Evolutionary conservation across 2,797 vertebrate genomes (phyloP), one percentile per base, ranked within the genome.

Genomic region (Acanthurus leucopareius): DNA sequence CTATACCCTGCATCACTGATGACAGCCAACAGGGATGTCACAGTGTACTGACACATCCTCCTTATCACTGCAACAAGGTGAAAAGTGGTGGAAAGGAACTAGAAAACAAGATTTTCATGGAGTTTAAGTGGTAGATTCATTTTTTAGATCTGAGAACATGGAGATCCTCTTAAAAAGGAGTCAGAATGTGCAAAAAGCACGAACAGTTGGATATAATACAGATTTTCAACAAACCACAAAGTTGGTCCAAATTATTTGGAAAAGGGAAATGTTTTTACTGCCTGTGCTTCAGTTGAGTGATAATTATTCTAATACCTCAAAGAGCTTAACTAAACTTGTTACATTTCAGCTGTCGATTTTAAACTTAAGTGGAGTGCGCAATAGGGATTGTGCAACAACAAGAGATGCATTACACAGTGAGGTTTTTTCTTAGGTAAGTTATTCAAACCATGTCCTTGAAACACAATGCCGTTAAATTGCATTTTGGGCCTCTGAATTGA

Each of bases 381-480:
- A 22, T 42, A 3, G 54, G 64, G 56, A 28, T 60, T 72, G 47
- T 15, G 8, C 45, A 61, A 61, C 45, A 61, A 61, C 20, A 20
- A 15, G 16, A 10, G 45, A 69, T 22, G 14, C 25, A 44, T 38
- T 62, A 15, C 45, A 10, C 14, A 49, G 35, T 16, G 64, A 44
- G 45, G 6, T 32, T 68, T 7, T 35, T 38, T 44, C 40, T 19
- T 47, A 52, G 53, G 28, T 51, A 60, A 54, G 40, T 63, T 22
- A 56, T 53, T 72, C 17, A 78, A 72, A 47, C n/a, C 38, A 51
- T 10, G 15, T 65, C 65, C 60, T 74, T 7, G 40, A 75, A 35
- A 35, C 32, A 35, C 32, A 35, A 35, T 35, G 32, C 32, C 3
- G 32, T 35, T 35, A 35, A 35, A 35, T 35, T 35, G n/a, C 49